Conservation (phyloP, 1,140 invertebrate species). For the Chironomus striatipennis region DNA sequence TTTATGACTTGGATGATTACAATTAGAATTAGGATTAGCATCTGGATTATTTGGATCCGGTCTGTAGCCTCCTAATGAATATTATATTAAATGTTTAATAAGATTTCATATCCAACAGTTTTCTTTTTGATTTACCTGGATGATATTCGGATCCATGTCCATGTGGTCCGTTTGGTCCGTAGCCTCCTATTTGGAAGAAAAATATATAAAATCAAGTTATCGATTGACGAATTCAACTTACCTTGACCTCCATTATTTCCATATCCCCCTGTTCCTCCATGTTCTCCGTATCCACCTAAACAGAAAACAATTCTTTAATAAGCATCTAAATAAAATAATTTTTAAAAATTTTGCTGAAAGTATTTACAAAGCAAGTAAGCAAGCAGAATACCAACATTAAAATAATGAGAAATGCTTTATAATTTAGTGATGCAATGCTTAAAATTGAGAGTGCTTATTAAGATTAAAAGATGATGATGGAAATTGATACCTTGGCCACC, state of each 20-base stretch:
- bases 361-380: background rate
- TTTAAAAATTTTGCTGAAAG: background rate
- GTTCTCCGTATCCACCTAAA: no score
- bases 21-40: conserved; percentile 22
- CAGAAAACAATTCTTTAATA: background rate
- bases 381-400: background rate
- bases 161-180: background rate
- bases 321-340: background rate
- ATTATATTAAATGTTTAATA: background rate
- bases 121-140: background rate
- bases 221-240: background rate
- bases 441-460: background rate
- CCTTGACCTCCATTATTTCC: background rate
- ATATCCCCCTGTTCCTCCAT: background rate
- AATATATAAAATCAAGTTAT: background rate
- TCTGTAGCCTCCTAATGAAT: background rate
- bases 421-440: background rate
- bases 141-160: background rate
- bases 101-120: background rate
- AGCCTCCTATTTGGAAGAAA: background rate
- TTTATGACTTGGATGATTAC: background rate
- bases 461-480: background rate
- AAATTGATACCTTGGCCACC: background rate
- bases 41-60: conserved; percentile 25
- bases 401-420: background rate